Evolutionary conservation across 2,888 invertebrate genomes (phyloP), one percentile per base, ranked within the genome.

Genomic region (Physocephala rufipes): DNA sequence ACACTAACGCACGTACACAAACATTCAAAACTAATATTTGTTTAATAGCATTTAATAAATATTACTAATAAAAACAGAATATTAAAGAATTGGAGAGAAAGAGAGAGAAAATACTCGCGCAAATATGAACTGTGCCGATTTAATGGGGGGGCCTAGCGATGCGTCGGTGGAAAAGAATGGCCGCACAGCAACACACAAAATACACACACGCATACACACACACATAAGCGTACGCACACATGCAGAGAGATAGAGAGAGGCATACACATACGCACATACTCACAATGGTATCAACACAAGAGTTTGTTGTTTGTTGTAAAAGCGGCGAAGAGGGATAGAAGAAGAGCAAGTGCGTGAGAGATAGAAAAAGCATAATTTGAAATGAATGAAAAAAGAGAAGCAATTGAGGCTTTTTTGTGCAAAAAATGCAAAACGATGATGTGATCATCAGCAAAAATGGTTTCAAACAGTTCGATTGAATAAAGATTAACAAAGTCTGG

Each of bases 391-490:
- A 21, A 53, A 53, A 21, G 12, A 53, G n/a, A 2, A 21, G 12
- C 26, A 58, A 15, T 15, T 21, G 53, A 28, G 65, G 12, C 12
- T 43, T 21, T 45, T 58, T 53, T 67, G 43, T 24, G 36, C 28
- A 36, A 19, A 55, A 55, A 67, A 67, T 67, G 67, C 49, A 67
- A 67, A 67, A 55, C 49, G 67, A 67, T n/a, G n/a, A n/a, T 67
- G 67, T 58, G 67, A 67, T 67, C 67, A 67, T 67, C 67, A 21
- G 66, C 66, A 65, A 51, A 65, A 47, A 51, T 65, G 66, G 67
- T 28, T 9, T 12, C 58, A 28, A 58, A 36, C 5, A 36, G 36
- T 36, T 36, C 9, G 53, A 53, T 43, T n/a, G 66, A 30, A 21
- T 4, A 36, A 9, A 36, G 9, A 36, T 36, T 9, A 36, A 36